Conservation (phyloP, 2,797 vertebrate genomes). For the Notolabrus celidotus region DNA sequence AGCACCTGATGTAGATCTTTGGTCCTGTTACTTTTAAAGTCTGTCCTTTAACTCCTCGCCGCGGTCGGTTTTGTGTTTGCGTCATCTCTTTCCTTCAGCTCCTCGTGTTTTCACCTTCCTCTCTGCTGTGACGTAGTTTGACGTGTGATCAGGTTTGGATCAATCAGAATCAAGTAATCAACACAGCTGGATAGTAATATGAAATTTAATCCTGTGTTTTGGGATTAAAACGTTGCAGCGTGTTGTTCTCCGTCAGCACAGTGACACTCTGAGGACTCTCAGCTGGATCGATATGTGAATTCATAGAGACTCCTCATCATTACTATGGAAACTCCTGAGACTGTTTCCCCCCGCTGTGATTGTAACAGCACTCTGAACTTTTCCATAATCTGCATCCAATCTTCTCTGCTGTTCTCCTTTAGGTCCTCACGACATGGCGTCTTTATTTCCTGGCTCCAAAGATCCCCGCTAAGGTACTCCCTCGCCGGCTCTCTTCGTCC, state of each 20-base stretch:
- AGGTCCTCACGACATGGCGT: constrained; percentile 90
- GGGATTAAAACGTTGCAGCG: constrained; percentile 33
- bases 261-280: constrained; percentile 59
- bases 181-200: no score
- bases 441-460: constrained; percentile 88
- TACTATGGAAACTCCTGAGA: constrained; percentile 65
- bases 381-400: constrained; percentile 42
- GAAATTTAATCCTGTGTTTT: constrained; percentile 3
- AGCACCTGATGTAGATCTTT: no score
- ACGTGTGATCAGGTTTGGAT: no score
- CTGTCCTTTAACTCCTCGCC: no score
- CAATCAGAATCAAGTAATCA: no score
- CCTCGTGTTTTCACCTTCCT: no score
- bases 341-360: constrained; percentile 32
- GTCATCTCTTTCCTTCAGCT: no score
- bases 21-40: no score
- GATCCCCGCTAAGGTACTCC: constrained; percentile 84
- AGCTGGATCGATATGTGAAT: constrained; percentile 66
- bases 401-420: constrained; percentile 30
- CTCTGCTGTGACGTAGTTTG: no score
- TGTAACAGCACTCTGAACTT: constrained; percentile 52
- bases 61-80: no score
- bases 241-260: constrained; percentile 27
- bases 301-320: constrained; percentile 52
- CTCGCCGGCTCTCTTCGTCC: constrained; percentile 3